These are phyloP conservation scores for Pseudobourletiella spinata DNA, from an alignment of 1,140 invertebrate genomes.

Conservation along the genomic window DNA sequence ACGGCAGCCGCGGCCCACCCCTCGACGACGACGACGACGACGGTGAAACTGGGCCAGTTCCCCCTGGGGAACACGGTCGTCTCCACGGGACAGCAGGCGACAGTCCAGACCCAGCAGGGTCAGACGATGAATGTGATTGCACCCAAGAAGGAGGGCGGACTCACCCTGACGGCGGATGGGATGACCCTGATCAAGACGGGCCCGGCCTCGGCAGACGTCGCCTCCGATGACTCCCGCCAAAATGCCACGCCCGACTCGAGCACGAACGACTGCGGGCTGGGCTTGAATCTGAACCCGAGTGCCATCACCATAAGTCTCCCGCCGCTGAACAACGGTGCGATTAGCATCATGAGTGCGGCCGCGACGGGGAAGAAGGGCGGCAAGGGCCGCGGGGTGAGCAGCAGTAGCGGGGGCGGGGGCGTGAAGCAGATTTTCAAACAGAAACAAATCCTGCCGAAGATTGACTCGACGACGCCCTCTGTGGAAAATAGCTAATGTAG, in stretches of 20 bases:
- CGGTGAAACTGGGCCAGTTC: slow-evolving; percentile 23
- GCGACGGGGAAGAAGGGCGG: slow-evolving; percentile 17
- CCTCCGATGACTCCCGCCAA: slow-evolving; percentile 28
- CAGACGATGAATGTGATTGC: slow-evolving; percentile 22
- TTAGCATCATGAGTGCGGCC: slow-evolving; percentile 4
- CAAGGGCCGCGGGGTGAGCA: slow-evolving; percentile 33
- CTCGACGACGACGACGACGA: slow-evolving; percentile 6
- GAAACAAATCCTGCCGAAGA: slow-evolving; percentile 36
- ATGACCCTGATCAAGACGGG: slow-evolving; percentile 10
- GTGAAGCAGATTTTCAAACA: slow-evolving; percentile 31
- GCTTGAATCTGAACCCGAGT: slow-evolving; percentile 14
- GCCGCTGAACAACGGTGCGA: slow-evolving; percentile 5
- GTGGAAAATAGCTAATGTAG: slow-evolving; percentile 29
- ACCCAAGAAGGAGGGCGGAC: slow-evolving; percentile 30
- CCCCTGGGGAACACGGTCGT: slow-evolving; percentile 6
- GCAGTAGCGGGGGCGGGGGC: slow-evolving; percentile 22
- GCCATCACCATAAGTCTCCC: slow-evolving; percentile 19
- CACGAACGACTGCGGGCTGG: slow-evolving; percentile 32
- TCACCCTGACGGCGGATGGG: slow-evolving; percentile 8
- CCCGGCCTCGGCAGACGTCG: slow-evolving; percentile 9
- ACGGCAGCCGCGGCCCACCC: slow-evolving; percentile 3
- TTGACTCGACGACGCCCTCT: slow-evolving; percentile 35
- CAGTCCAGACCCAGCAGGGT: neutral
- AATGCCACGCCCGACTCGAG: slow-evolving; percentile 36
- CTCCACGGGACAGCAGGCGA: neutral